Conservation (phyloP, 2,888 invertebrate genomes). For the Gisinianus flammeolus region DNA sequence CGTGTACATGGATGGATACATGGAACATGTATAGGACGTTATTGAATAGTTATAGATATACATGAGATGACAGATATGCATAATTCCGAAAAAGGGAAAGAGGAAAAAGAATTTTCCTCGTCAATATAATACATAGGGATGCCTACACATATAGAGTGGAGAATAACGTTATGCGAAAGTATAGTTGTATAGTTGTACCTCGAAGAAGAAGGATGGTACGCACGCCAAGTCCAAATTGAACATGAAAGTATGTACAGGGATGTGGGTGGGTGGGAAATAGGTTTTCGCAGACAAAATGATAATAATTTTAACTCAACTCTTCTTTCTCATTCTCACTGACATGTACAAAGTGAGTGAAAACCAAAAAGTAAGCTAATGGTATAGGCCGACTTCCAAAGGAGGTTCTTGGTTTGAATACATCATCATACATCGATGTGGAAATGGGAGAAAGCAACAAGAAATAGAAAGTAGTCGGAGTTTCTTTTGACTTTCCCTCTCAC, state of each 20-base stretch:
- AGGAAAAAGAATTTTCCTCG: no score
- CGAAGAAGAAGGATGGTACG: no score
- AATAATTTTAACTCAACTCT: slow-evolving; percentile 27
- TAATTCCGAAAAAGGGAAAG: no score
- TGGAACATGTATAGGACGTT: no score
- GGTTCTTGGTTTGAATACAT: slow-evolving; percentile 25
- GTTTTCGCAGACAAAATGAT: slow-evolving; percentile 15
- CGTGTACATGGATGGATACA: no score
- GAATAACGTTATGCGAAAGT: not conserved
- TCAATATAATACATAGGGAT: no score
- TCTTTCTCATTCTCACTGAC: slow-evolving; percentile 16
- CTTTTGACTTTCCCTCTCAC: slow-evolving; percentile 20
- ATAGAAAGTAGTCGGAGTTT: not conserved
- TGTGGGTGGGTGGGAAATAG: slow-evolving; percentile 20
- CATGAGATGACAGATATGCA: no score
- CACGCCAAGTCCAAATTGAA: slow-evolving; percentile 13
- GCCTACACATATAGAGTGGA: no score
- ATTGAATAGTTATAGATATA: no score
- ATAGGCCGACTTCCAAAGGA: slow-evolving; percentile 26
- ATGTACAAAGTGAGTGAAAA: not conserved
- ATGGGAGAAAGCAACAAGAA: not conserved
- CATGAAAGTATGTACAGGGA: slow-evolving; percentile 34
- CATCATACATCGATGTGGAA: slow-evolving; percentile 5
- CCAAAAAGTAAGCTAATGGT: slow-evolving; percentile 18
- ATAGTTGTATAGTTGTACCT: not conserved